phyloP scores from a whole-genome alignment of 2,797 vertebrate genomes.

The Notamacropus eugenii region DNA sequence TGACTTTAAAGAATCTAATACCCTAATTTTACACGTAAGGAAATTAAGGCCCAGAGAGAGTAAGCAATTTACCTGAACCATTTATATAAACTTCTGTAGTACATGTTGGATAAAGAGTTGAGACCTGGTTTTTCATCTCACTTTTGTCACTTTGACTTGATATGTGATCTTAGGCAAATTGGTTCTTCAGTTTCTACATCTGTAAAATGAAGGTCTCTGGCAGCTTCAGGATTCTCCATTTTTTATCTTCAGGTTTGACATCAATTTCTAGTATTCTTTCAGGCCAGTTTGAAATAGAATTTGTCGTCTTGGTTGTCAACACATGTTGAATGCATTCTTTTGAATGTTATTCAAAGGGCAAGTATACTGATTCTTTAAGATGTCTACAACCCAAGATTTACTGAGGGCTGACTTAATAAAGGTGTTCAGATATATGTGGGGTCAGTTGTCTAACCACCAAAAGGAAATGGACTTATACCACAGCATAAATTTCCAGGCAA shows the following conservation, averaged over 20 bases:
- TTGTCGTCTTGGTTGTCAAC: neutral
- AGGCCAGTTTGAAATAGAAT: neutral
- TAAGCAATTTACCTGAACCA: neutral
- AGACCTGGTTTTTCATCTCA: neutral
- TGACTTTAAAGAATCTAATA: neutral
- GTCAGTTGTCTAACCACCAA: neutral
- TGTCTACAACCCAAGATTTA: neutral
- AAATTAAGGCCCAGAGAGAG: neutral
- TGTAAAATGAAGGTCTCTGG: neutral
- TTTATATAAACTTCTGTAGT: neutral
- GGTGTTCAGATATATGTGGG: neutral
- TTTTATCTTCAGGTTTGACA: neutral
- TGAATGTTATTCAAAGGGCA: neutral
- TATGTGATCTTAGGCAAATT: neutral
- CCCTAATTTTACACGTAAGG: neutral
- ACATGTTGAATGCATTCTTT: neutral
- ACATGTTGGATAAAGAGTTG: neutral
- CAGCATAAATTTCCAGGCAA: slow-evolving; percentile 2
- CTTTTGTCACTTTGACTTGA: neutral
- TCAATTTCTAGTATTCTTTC: neutral
- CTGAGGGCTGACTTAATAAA: neutral
- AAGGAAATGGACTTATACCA: neutral
- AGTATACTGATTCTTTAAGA: neutral
- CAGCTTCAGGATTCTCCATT: neutral
- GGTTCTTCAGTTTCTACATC: neutral